These are phyloP conservation scores for Hephaestus fuliginosus DNA, from an alignment of 2,797 vertebrate species.

Conservation along the genomic window DNA sequence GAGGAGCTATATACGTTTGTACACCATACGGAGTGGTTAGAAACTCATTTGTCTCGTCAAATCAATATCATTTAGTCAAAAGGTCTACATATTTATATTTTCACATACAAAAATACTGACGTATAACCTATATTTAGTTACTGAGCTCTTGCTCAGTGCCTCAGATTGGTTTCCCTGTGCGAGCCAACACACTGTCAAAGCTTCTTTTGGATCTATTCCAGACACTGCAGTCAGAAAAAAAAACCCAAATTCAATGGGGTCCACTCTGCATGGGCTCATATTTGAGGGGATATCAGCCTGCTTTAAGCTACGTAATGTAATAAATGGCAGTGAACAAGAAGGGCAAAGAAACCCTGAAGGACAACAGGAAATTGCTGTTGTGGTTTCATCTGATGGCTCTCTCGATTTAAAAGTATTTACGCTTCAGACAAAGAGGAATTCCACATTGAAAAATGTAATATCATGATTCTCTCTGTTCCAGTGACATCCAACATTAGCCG, in stretches of 20 bases:
- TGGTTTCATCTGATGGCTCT: conserved; percentile 63
- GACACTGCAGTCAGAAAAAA: conserved; percentile 45
- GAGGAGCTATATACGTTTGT: not conserved
- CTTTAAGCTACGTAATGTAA: conserved; percentile 71
- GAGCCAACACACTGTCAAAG: conserved; percentile 34
- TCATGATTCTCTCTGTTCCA: conserved; percentile 54
- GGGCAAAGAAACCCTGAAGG: conserved; percentile 61
- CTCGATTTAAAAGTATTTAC: conserved; percentile 74
- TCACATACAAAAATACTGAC: conserved; percentile 3
- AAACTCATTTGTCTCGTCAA: not conserved
- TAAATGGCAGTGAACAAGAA: conserved; percentile 60
- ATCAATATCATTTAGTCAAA: not conserved
- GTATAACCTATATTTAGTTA: conserved; percentile 31
- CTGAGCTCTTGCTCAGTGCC: not conserved
- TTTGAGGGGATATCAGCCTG: conserved; percentile 51
- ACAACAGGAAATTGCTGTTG: conserved; percentile 83
- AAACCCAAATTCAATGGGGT: conserved; percentile 41
- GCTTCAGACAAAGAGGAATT: conserved; percentile 75
- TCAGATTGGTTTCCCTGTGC: conserved; percentile 10
- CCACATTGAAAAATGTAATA: conserved; percentile 76
- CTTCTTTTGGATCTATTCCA: conserved; percentile 42
- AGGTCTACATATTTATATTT: conserved; percentile 8
- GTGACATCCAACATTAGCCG: conserved; percentile 63
- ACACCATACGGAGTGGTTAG: not conserved
- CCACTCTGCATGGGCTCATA: conserved; percentile 49